Evolutionary conservation across 2,797 vertebrate species (phyloP).

Genomic region (Scolopax rusticola): DNA sequence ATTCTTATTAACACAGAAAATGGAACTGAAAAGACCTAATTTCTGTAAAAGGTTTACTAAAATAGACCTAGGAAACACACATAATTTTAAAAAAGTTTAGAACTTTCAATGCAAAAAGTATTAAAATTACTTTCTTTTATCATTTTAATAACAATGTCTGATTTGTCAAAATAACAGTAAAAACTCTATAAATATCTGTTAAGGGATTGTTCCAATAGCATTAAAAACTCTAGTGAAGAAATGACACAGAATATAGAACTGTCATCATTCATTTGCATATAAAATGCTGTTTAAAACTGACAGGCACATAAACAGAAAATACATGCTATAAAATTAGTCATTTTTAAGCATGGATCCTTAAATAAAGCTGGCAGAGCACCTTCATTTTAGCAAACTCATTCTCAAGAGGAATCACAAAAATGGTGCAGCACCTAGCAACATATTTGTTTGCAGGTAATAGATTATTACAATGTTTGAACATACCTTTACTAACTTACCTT

Average conservation of each 20-base stretch:
- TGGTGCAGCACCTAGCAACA: not conserved
- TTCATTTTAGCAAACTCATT: conserved; percentile 18
- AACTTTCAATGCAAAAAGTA: conserved; percentile 18
- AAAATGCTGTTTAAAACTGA: conserved; percentile 64
- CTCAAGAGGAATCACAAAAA: conserved; percentile 30
- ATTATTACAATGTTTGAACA: not conserved
- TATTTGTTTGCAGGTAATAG: not conserved
- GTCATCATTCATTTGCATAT: conserved; percentile 39
- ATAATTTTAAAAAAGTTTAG: not conserved
- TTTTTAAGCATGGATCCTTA: conserved; percentile 40
- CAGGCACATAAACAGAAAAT: conserved; percentile 70
- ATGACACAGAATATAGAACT: conserved; percentile 57
- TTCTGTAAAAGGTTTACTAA: conserved; percentile 5
- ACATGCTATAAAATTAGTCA: conserved; percentile 53
- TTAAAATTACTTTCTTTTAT: conserved; percentile 49
- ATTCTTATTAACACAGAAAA: not conserved
- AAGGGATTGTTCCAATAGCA: conserved; percentile 49
- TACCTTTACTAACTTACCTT: not conserved
- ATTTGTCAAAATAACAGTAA: conserved; percentile 69
- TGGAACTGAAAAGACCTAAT: not conserved
- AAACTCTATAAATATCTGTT: conserved; percentile 68
- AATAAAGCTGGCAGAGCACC: conserved; percentile 33
- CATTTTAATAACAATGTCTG: conserved; percentile 54
- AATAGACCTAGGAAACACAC: not conserved
- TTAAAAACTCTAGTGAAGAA: conserved; percentile 43